Evolutionary conservation across 2,888 invertebrate genomes (phyloP).

Genomic region (Hypolimnas misippus): DNA sequence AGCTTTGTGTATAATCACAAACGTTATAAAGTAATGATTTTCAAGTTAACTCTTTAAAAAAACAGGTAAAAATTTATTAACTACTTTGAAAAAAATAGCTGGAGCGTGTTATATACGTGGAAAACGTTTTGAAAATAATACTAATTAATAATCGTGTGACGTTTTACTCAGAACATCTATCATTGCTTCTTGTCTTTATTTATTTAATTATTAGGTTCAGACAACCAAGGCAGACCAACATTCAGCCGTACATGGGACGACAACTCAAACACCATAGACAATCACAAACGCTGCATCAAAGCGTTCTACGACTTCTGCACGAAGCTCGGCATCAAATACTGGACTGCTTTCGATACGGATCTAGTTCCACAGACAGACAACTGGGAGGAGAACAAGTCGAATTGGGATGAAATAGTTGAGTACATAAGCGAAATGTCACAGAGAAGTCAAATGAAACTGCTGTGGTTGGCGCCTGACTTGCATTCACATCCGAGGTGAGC

Average conservation of each 20-base stretch:
- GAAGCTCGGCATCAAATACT: constrained; percentile 85
- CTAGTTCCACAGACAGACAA: constrained; percentile 81
- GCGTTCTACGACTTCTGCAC: constrained; percentile 86
- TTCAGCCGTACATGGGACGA: constrained; percentile 83
- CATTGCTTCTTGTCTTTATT: too few relatives aligned
- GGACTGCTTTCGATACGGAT: constrained; percentile 86
- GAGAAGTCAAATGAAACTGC: constrained; percentile 81
- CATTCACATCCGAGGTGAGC: constrained; percentile 83
- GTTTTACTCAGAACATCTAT: too few relatives aligned
- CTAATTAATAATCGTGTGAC: too few relatives aligned
- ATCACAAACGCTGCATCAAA: constrained; percentile 83
- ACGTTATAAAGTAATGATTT: too few relatives aligned
- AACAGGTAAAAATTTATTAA: too few relatives aligned
- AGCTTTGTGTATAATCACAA: too few relatives aligned
- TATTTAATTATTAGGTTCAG: constrained; percentile 59
- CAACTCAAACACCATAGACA: constrained; percentile 79
- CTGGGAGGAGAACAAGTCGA: constrained; percentile 80
- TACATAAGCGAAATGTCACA: constrained; percentile 82
- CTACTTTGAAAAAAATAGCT: too few relatives aligned
- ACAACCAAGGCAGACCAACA: constrained; percentile 72
- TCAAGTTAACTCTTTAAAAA: too few relatives aligned
- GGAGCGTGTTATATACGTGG: too few relatives aligned
- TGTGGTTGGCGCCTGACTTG: constrained; percentile 87
- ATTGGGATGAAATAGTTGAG: constrained; percentile 84
- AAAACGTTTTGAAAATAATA: too few relatives aligned